Base-by-base conservation (phyloP, 2,888 invertebrate genomes). In the Callimorpha dominula region DNA sequence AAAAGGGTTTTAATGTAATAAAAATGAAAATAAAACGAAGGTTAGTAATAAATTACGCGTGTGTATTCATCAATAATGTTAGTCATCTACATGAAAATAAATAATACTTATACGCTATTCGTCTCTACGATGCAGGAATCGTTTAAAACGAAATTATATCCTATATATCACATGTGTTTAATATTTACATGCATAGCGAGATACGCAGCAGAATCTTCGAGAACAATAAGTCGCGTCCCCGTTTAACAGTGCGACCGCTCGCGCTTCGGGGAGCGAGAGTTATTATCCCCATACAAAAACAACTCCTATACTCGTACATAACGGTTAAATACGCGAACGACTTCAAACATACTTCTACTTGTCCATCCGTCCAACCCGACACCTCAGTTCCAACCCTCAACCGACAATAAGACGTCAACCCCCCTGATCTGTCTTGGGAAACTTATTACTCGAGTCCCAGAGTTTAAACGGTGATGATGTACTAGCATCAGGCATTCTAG, bases 191-290 rank as follows among this genome's bases (percentile, higher is more conserved):
- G 69, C 70, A 70, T 64, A 60, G 73, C 71, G 75, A 71, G 73
- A 71, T 74, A 76, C 82, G 83, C 77, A 74, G 79, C 79, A 78
- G 78, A 85, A 75, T 81, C 76, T 70, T 83, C 78, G 89, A 90
- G 92, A 91, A 93, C 89, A 95, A 95, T 95, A 95, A 94, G 94
- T 95, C 94, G 89, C 82, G 93, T 92, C 93, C 90, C 92, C 91
- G 85, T 78, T 80, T 70, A 73, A n/a, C n/a, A 63, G 71, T 75
- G 82, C 78, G 83, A 80, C 86, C 82, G 83, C 11, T n/a, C 57
- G 20, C 57, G 57, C 77, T 74, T 80, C 78, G 77, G 88, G 89
- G 92, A 92, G 91, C 82, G 93, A 88, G 93, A 95, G 95, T 92
- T 94, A 95, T 95, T 95, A 93, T 92, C 87, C 90, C 86, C 86